Base-by-base conservation (phyloP, 2,888 invertebrate genomes). In the Orchesellides sinensis region DNA sequence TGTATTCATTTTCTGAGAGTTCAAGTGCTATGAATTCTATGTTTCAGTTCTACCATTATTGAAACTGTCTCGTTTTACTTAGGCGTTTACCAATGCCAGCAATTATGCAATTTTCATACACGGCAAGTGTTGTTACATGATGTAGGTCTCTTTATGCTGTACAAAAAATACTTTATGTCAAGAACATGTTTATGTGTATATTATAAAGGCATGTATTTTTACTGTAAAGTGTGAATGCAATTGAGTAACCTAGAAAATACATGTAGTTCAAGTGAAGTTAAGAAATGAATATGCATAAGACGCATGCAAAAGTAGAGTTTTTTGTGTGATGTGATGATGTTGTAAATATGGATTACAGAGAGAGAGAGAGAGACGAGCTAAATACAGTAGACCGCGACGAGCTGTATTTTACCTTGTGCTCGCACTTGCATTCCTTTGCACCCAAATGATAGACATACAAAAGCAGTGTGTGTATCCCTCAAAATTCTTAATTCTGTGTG, bases 251-350 rank as follows among this genome's bases (percentile, higher is more conserved):
- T 78, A 78, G 78, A 78, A 73, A 75, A 70, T 61, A 2, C 32
- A 78, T 78, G 70, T 78, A 63, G 78, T 78, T 78, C 78, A 70
- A 78, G 61, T 70, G 63, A 78, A 78, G 78, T 78, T 61, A 70
- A 78, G 61, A 27, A 32, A 77, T 77, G 68, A 77, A 68, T 77
- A 77, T 77, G 66, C 56, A 75, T 75, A 25, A 35, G 49, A 35
- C n/a, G n/a, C n/a, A n/a, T n/a, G 14, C 40, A 5, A 40, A 40
- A 8, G 40, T 14, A 40, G 2, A 40, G 10, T 40, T 32, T 32
- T 32, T 5, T 32, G 10, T 10, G 5, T 40, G 40, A 10, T 40
- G 40, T 40, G n/a, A 10, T 5, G 40, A 14, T 40, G 2, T 40
- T 40, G n/a, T 8, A 2, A 40, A 40, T n/a, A n/a, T 40, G 10